phyloP scores from a whole-genome alignment of 2,888 invertebrate species.

The Polia nebulosa region DNA sequence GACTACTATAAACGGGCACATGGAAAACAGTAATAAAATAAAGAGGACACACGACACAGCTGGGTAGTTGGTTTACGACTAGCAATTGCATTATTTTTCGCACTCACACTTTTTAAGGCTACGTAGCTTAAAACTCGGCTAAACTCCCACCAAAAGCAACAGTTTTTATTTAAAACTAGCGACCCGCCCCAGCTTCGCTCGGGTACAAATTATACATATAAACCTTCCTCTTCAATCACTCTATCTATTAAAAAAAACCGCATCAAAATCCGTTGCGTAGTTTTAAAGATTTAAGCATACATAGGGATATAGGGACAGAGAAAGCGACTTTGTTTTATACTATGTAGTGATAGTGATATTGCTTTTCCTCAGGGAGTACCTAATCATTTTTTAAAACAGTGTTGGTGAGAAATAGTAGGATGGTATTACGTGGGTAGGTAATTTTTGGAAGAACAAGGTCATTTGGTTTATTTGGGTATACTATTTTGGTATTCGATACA shows the following conservation, averaged over 20 bases:
- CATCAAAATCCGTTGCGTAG: too few species aligned
- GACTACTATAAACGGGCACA: conserved; percentile 16
- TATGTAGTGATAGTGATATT: too few species aligned
- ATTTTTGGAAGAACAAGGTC: background rate
- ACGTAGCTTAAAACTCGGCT: conserved; percentile 37
- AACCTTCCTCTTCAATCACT: too few species aligned
- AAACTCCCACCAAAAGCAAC: conserved; percentile 32
- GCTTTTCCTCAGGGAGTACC: conserved; percentile 31
- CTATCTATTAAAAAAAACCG: too few species aligned
- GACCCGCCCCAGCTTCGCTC: too few species aligned
- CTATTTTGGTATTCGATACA: too few species aligned
- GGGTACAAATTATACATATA: too few species aligned
- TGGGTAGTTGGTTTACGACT: conserved; percentile 53
- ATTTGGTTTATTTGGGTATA: too few species aligned
- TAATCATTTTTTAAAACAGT: conserved; percentile 19
- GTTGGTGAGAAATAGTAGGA: background rate
- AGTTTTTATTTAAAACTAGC: conserved; percentile 47
- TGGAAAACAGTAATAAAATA: conserved; percentile 50
- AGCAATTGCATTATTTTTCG: conserved; percentile 39
- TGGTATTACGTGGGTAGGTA: background rate
- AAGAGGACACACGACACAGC: conserved; percentile 46
- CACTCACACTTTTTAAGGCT: conserved; percentile 33
- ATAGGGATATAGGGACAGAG: too few species aligned
- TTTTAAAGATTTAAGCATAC: too few species aligned
- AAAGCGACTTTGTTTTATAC: too few species aligned